Conservation (phyloP, 1,140 invertebrate genomes). For the Belonocnema kinseyi region DNA sequence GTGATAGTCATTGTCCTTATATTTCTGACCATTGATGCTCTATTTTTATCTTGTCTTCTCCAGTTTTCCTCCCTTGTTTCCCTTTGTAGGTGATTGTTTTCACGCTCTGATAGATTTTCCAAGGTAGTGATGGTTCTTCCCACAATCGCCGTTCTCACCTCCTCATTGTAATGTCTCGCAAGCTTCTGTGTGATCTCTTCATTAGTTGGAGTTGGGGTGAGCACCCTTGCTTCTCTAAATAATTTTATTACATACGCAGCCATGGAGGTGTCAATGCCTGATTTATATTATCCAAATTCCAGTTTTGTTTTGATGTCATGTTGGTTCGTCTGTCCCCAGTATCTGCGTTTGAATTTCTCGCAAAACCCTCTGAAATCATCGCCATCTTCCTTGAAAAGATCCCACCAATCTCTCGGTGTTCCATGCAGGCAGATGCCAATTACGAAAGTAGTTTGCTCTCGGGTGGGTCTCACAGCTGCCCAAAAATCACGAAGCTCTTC, state of each 20-base stretch:
- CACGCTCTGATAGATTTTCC: not conserved
- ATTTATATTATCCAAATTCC: slow-evolving; percentile 34
- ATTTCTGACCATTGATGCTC: no score
- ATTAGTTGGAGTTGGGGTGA: slow-evolving; percentile 12
- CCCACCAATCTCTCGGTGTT: slow-evolving; percentile 35
- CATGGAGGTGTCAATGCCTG: not conserved
- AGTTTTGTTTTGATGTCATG: slow-evolving; percentile 31
- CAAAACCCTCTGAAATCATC: slow-evolving; percentile 3
- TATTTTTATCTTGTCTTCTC: not conserved
- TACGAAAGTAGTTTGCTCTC: not conserved
- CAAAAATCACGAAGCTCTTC: no score
- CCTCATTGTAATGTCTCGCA: slow-evolving; percentile 17
- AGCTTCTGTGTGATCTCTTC: slow-evolving; percentile 8
- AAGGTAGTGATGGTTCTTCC: not conserved
- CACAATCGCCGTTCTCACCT: not conserved
- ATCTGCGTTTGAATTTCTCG: slow-evolving; percentile 5
- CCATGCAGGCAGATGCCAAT: slow-evolving; percentile 16
- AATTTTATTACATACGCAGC: slow-evolving; percentile 9
- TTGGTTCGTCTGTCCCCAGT: slow-evolving; percentile 37
- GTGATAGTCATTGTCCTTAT: no score
- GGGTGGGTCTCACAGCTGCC: no score
- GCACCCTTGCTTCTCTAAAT: slow-evolving; percentile 25
- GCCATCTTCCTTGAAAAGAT: not conserved
- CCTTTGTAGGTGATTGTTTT: no score
- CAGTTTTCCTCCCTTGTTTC: no score